phyloP scores from a whole-genome alignment of 2,797 vertebrate genomes.

The Phalloptychus januarius region DNA sequence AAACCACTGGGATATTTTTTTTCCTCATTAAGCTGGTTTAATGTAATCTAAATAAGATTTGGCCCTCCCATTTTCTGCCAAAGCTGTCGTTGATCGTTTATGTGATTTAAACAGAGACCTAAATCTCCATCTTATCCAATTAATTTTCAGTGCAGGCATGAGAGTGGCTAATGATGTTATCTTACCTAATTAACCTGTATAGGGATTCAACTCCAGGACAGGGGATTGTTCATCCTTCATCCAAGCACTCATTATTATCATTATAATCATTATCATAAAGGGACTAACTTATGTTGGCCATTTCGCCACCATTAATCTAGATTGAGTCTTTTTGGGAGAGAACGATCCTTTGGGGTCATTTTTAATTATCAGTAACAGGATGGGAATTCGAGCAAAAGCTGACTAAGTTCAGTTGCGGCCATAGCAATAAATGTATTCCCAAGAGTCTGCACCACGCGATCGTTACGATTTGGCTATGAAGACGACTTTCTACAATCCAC shows the following conservation, averaged over 20 bases:
- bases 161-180: constrained; percentile 89
- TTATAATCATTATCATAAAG: constrained; percentile 83
- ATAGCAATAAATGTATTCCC: constrained; percentile 70
- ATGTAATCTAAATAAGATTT: constrained; percentile 80
- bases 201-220: constrained; percentile 83
- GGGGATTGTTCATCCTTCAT: constrained; percentile 83
- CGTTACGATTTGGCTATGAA: constrained; percentile 61
- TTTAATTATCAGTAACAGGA: constrained; percentile 78
- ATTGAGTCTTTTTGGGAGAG: constrained; percentile 67
- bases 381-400: constrained; percentile 64
- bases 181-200: constrained; percentile 89
- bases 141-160: constrained; percentile 82
- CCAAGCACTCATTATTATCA: constrained; percentile 85
- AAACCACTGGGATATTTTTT: constrained; percentile 46
- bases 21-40: constrained; percentile 76
- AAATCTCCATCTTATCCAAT: constrained; percentile 84
- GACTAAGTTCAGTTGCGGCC: constrained; percentile 70
- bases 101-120: constrained; percentile 84
- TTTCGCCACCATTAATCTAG: constrained; percentile 80
- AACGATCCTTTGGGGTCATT: constrained; percentile 77
- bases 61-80: constrained; percentile 68
- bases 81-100: constrained; percentile 79
- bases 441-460: constrained; percentile 37
- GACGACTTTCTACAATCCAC: constrained; percentile 47
- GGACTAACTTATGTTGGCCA: constrained; percentile 79